phyloP scores from a whole-genome alignment of 2,888 invertebrate genomes.

The Exocentrus adspersus region DNA sequence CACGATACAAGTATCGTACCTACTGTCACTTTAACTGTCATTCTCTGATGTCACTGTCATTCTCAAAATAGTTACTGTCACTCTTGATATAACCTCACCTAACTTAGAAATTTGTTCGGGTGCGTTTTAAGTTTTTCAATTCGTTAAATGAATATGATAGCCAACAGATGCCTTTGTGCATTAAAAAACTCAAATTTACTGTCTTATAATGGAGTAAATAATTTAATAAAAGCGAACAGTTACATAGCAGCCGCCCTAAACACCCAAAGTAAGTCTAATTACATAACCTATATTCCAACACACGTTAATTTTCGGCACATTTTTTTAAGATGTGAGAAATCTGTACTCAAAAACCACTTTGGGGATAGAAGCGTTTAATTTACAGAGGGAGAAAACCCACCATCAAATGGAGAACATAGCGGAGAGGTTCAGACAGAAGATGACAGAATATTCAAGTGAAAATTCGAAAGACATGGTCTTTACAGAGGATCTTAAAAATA shows the following conservation, averaged over 20 bases:
- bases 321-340: conserved; percentile 54
- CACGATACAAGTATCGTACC: too few relatives aligned
- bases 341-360: conserved; percentile 70
- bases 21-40: too few relatives aligned
- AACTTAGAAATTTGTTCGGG: too few relatives aligned
- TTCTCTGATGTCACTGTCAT: too few relatives aligned
- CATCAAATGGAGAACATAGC: conserved; percentile 71
- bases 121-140: too few relatives aligned
- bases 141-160: too few relatives aligned
- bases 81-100: too few relatives aligned
- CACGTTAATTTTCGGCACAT: not conserved
- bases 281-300: conserved; percentile 23
- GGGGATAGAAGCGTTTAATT: conserved; percentile 71
- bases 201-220: not conserved
- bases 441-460: conserved; percentile 71
- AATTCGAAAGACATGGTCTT: conserved; percentile 75
- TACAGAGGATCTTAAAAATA: conserved; percentile 86
- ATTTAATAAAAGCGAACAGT: conserved; percentile 25
- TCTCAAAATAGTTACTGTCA: too few relatives aligned
- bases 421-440: conserved; percentile 76
- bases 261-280: conserved; percentile 36
- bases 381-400: conserved; percentile 66
- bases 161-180: conserved; percentile 25
- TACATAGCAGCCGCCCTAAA: conserved; percentile 12
- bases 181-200: conserved; percentile 23